Conservation (phyloP, 2,888 invertebrate species). For the Eupeodes latifasciatus region DNA sequence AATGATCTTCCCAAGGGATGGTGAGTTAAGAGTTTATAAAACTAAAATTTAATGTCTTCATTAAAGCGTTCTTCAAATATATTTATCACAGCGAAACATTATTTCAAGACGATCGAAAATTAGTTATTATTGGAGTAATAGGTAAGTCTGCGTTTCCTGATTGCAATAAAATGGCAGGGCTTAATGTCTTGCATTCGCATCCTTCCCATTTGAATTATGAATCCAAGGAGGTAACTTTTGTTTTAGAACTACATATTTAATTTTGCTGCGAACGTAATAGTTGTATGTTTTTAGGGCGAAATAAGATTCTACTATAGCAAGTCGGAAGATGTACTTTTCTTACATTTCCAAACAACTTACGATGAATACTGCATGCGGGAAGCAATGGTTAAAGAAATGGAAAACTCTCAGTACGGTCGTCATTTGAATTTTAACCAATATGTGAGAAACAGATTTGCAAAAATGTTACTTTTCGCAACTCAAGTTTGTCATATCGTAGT, state of each 20-base stretch:
- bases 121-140: slow-evolving; percentile 83
- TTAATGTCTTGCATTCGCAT: slow-evolving; percentile 79
- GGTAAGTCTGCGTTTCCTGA: slow-evolving; percentile 82
- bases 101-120: slow-evolving; percentile 78
- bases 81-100: slow-evolving; percentile 78
- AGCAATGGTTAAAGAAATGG: slow-evolving; percentile 77
- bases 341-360: slow-evolving; percentile 85
- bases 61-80: not conserved
- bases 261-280: not conserved
- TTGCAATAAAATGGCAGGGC: slow-evolving; percentile 83
- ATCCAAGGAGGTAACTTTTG: slow-evolving; percentile 77
- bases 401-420: slow-evolving; percentile 82
- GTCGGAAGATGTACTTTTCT: slow-evolving; percentile 84
- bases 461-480: slow-evolving; percentile 90
- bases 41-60: not conserved
- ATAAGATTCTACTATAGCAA: slow-evolving; percentile 87
- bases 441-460: slow-evolving; percentile 85
- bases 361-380: slow-evolving; percentile 81
- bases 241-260: not conserved
- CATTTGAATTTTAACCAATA: slow-evolving; percentile 81
- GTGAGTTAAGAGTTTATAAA: slow-evolving; percentile 11
- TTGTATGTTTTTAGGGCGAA: slow-evolving; percentile 84
- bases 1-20: slow-evolving; percentile 27
- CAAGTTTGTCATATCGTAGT: slow-evolving; percentile 92
- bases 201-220: slow-evolving; percentile 78